Evolutionary conservation across 2,113 vertebrate genomes (phyloP).

Genomic region (Equus przewalskii): DNA sequence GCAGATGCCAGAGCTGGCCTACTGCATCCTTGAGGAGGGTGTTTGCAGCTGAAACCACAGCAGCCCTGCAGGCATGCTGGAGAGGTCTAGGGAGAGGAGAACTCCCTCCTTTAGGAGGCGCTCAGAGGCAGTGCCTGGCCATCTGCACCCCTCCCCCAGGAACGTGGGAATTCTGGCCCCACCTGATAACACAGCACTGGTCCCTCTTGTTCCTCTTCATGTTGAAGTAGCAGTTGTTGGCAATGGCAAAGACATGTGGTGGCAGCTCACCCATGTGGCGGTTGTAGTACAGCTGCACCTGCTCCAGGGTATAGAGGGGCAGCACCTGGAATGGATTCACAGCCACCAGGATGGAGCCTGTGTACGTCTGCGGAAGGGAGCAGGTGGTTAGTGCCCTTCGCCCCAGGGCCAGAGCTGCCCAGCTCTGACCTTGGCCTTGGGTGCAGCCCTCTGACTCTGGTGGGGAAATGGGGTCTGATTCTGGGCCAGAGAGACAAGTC

Average conservation of each 20-base stretch:
- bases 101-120: not conserved
- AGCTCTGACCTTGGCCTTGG: not conserved
- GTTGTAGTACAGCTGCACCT: slow-evolving; percentile 93
- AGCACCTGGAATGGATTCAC: slow-evolving; percentile 98
- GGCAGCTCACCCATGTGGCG: slow-evolving; percentile 94
- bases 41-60: not conserved
- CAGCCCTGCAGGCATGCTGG: too few species aligned
- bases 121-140: not conserved
- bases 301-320: slow-evolving; percentile 94
- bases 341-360: slow-evolving; percentile 97
- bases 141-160: not conserved
- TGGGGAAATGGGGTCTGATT: not conserved
- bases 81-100: not conserved
- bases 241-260: slow-evolving; percentile 96
- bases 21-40: too few species aligned
- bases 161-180: fast-evolving
- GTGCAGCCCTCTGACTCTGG: not conserved
- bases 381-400: not conserved
- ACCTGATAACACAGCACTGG: slow-evolving; percentile 99
- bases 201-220: slow-evolving; percentile 93
- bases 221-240: slow-evolving; percentile 97
- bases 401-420: fast-evolving
- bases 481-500: not conserved
- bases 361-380: slow-evolving; percentile 92
- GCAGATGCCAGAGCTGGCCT: too few species aligned